A percentile compares a stretch with the other conserved stretches of the same genome.
Conservation (phyloP, 2,797 vertebrate genomes). For the Sparus aurata region DNA sequence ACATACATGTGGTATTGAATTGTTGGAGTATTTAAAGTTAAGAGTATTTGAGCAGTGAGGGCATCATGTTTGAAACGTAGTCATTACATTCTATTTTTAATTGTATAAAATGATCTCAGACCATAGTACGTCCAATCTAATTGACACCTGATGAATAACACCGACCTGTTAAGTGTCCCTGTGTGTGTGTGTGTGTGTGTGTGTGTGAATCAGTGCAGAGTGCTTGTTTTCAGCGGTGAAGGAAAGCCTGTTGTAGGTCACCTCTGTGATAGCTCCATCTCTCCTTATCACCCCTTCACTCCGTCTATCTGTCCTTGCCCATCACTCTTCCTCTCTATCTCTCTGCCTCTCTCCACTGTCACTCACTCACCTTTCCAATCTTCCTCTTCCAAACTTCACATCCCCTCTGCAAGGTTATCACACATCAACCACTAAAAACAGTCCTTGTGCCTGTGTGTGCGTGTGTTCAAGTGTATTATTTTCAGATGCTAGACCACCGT, state of each 20-base stretch:
- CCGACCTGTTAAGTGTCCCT: constrained; percentile 38
- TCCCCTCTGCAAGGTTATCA: constrained; percentile 76
- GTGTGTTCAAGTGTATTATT: constrained; percentile 42
- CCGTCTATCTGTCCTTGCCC: constrained; percentile 76
- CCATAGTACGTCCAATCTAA: constrained; percentile 29
- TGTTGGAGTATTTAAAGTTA: not conserved
- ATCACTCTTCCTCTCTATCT: constrained; percentile 75
- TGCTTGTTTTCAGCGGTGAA: constrained; percentile 50
- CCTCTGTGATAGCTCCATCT: constrained; percentile 77
- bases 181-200: not conserved
- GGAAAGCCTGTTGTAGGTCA: constrained; percentile 73
- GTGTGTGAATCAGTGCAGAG: constrained; percentile 38
- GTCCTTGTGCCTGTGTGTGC: constrained; percentile 24
- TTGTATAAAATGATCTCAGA: constrained; percentile 8
- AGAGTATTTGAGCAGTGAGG: too few relatives aligned
- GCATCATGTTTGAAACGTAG: not conserved
- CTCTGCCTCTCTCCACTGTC: constrained; percentile 51
- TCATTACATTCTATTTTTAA: constrained; percentile 14
- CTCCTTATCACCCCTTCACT: constrained; percentile 76
- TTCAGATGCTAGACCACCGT: constrained; percentile 56
- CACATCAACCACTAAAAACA: constrained; percentile 58
- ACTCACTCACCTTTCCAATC: constrained; percentile 78
- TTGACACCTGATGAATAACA: constrained; percentile 51
- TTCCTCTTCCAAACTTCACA: constrained; percentile 70
- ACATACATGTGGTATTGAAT: not conserved